Percentiles rank a stretch among this genome's conserved stretches.
Evolutionary conservation across 2,797 vertebrate species (phyloP).

Genomic region (Remorina albescens): DNA sequence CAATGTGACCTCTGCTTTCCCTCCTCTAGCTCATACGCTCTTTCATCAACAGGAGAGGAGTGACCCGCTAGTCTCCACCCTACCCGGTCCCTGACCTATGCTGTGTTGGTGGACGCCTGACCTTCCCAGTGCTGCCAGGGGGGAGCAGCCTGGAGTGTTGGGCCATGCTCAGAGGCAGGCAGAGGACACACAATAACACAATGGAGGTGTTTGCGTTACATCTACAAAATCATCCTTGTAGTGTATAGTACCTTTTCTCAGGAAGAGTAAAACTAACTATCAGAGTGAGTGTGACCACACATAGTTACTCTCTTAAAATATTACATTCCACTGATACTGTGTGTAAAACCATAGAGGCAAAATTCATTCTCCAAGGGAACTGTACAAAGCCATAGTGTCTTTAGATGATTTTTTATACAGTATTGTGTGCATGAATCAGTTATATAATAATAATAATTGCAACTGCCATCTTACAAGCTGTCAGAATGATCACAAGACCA

Average conservation of each 20-base stretch:
- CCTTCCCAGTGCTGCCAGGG: slow-evolving; percentile 81
- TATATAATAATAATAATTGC: slow-evolving; percentile 61
- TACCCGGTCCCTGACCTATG: slow-evolving; percentile 49
- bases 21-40: slow-evolving; percentile 35
- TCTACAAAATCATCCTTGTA: slow-evolving; percentile 27
- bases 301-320: slow-evolving; percentile 38
- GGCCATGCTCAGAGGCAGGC: slow-evolving; percentile 73
- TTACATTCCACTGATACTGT: slow-evolving; percentile 76
- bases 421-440: slow-evolving; percentile 63
- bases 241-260: slow-evolving; percentile 70
- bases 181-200: slow-evolving; percentile 56
- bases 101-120: slow-evolving; percentile 68
- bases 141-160: slow-evolving; percentile 79
- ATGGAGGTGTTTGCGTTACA: slow-evolving; percentile 25
- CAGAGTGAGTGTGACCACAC: slow-evolving; percentile 38
- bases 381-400: slow-evolving; percentile 72
- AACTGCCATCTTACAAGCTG: slow-evolving; percentile 70
- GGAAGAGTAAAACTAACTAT: slow-evolving; percentile 64
- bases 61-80: slow-evolving; percentile 20
- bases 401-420: slow-evolving; percentile 68
- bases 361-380: slow-evolving; percentile 41
- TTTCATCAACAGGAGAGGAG: slow-evolving; percentile 40
- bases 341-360: slow-evolving; percentile 62
- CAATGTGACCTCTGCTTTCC: slow-evolving; percentile 54
- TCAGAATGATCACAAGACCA: slow-evolving; percentile 64